Evolutionary conservation across 2,113 vertebrate species (phyloP), one percentile per base, ranked within the genome.

Genomic region (Ageneiosus marmoratus): DNA sequence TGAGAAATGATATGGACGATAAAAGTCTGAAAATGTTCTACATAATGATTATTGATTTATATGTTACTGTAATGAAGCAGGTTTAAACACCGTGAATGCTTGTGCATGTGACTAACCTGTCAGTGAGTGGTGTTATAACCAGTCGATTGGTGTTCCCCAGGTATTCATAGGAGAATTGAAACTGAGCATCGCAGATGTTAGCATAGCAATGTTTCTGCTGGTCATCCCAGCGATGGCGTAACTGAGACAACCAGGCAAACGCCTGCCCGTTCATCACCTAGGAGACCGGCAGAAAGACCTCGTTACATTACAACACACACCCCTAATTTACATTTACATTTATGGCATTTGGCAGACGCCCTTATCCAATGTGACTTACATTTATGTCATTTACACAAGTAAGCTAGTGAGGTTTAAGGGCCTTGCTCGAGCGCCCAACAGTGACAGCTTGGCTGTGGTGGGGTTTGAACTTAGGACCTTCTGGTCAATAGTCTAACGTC

Each of bases 121-220:
- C 94, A 85, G 94, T 96, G 67, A 96, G 94, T 0, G 94, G 94
- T 13, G 94, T 96, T 85, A 96, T 94, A 87, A 96, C 94, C 80
- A 96, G 92, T 37, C 94, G 89, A 86, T 94, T 93, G 1, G 94
- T 95, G 88, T 95, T 95, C 7, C 95, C 95, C 63, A 96, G 88
- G 83, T 95, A 96, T 81, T 96, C 95, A 13, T 95, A 96, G 72
- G 93, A 95, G 83, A 95, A 95, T 87, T 94, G 94, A 86, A 96
- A 96, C 87, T 95, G 94, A 16, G 95, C 95, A 3, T 96, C 95
- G 86, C 94, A 96, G 88, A 96, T 95, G 83, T 95, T 95, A 32
- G 95, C 85, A 55, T 93, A 95, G 80, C 94, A 95, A 67, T 96
- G 93, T 58, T 81, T 91, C 20, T 86, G 92, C 24, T 89, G 79